Conservation (phyloP, 2,888 invertebrate genomes). For the Lacanobia wlatinum region DNA sequence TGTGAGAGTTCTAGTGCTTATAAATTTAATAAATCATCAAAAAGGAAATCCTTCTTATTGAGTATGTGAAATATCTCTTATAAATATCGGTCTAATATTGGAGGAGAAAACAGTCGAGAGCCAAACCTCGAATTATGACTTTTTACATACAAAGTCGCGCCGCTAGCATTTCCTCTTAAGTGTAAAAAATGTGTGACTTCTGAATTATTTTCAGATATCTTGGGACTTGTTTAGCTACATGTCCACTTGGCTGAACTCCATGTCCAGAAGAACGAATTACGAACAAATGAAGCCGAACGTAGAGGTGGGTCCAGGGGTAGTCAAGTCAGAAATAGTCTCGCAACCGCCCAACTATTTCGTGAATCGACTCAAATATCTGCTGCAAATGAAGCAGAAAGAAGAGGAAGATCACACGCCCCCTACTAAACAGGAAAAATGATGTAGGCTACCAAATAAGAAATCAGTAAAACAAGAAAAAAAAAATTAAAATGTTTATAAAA, state of each 20-base stretch:
- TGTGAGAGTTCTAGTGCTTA: too few relatives aligned
- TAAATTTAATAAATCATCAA: too few relatives aligned
- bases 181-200: too few relatives aligned
- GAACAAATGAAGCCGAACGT: constrained; percentile 53
- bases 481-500: not conserved
- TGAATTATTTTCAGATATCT: constrained; percentile 32
- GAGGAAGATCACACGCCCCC: constrained; percentile 33
- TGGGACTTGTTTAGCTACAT: not conserved
- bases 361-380: constrained; percentile 67
- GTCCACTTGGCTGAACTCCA: not conserved
- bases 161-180: too few relatives aligned
- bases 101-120: too few relatives aligned
- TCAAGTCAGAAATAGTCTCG: constrained; percentile 67
- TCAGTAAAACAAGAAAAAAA: not conserved
- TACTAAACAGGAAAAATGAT: not conserved
- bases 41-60: too few relatives aligned
- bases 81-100: too few relatives aligned
- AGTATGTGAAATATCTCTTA: too few relatives aligned
- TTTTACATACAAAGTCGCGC: too few relatives aligned
- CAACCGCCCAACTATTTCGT: constrained; percentile 65
- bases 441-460: not conserved
- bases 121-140: too few relatives aligned
- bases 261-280: constrained; percentile 11
- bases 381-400: constrained; percentile 69
- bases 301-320: constrained; percentile 73